Percentiles rank a stretch among this genome's conserved stretches.
Conservation (phyloP, 2,797 vertebrate genomes). For the Tinamus major region DNA sequence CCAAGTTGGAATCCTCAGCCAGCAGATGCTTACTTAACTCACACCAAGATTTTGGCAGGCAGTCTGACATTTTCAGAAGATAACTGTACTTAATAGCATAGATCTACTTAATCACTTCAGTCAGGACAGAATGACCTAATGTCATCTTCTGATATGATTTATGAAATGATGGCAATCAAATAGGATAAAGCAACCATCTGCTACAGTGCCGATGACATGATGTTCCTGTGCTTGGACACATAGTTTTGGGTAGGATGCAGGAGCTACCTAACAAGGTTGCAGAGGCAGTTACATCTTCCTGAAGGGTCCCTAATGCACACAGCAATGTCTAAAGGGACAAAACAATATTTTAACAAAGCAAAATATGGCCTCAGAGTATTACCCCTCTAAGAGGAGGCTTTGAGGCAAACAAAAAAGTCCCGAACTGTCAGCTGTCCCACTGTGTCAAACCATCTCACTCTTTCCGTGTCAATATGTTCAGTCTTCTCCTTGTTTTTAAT, state of each 20-base stretch:
- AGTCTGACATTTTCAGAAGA: conserved; percentile 41
- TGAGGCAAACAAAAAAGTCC: background rate
- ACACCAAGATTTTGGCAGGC: conserved; percentile 47
- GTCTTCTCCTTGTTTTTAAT: background rate
- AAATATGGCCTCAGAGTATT: background rate
- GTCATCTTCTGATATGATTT: conserved; percentile 49
- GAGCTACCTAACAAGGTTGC: background rate
- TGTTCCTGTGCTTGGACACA: background rate
- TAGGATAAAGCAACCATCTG: conserved; percentile 5
- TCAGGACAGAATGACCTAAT: conserved; percentile 61
- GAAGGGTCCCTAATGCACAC: background rate
- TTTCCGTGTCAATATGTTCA: background rate
- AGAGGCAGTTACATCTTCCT: background rate
- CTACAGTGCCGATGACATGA: background rate
- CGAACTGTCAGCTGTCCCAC: too few species aligned
- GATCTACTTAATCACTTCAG: conserved; percentile 47
- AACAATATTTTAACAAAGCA: background rate
- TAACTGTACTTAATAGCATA: conserved; percentile 47
- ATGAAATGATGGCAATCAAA: conserved; percentile 37
- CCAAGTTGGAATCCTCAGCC: background rate
- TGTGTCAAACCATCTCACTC: background rate
- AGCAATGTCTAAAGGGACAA: background rate
- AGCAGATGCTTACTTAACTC: conserved; percentile 37
- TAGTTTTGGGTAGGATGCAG: background rate
- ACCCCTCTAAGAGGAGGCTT: background rate